Conservation (phyloP, 1,140 invertebrate genomes). For the Nebria ingens region DNA sequence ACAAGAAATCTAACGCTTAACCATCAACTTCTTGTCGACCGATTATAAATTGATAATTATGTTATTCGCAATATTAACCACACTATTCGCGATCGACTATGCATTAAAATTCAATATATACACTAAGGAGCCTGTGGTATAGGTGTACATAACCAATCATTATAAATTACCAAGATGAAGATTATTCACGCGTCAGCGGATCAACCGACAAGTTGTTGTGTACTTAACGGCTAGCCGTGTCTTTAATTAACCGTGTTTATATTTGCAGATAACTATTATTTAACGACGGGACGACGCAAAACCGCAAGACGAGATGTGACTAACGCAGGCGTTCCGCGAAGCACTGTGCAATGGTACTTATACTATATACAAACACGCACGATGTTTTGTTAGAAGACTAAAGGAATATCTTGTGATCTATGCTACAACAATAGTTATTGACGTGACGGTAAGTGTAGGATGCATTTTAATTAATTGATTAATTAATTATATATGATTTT, state of each 20-base stretch:
- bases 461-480: too few species aligned
- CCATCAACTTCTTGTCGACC: too few species aligned
- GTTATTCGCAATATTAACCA: too few species aligned
- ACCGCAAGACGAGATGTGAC: background rate
- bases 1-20: too few species aligned
- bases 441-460: too few species aligned
- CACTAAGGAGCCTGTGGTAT: background rate
- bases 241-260: conserved; percentile 8
- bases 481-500: too few species aligned
- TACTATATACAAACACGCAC: too few species aligned
- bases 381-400: too few species aligned
- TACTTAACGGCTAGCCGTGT: background rate
- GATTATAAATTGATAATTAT: too few species aligned
- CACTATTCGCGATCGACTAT: too few species aligned
- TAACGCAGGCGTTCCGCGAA: background rate
- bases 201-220: background rate
- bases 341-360: too few species aligned
- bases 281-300: background rate
- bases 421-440: too few species aligned
- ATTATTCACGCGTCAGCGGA: background rate
- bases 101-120: background rate
- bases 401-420: background rate
- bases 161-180: background rate
- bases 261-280: conserved; percentile 9
- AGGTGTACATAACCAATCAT: background rate